Base-by-base conservation (phyloP, 2,113 vertebrate species). In the Sterna hirundo region DNA sequence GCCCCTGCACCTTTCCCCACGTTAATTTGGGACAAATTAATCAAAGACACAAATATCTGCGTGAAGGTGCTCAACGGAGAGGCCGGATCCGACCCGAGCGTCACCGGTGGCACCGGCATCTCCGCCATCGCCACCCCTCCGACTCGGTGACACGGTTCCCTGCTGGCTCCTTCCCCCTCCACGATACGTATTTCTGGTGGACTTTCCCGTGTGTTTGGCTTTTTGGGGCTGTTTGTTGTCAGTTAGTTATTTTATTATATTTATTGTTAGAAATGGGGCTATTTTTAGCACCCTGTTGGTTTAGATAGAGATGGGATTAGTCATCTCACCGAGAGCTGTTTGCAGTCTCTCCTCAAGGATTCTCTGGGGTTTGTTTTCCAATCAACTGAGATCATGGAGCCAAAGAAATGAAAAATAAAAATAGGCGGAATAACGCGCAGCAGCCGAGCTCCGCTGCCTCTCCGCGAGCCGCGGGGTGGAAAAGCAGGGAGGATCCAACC, bases 291-390 rank as follows among this genome's bases (percentile, higher is more conserved):
- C 1, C 3, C 82, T 57, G 88, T 94, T 95, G 85, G 94, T 95
- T 96, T 88, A 93, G 94, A 60, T 84, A 30, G 94, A 91, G 93
- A 83, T 69, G 82, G 94, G 79, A 96, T 97, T 97, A 95, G 85
- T 96, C 96, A 97, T 95, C 96, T 68, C 92, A 96, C 90, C 86
- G 42, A 87, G 93, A 79, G 93, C 87, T 96, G 93, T 94, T 95
- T 95, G 92, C 96, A 75, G 87, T 64, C 94, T 95, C 94, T 96
- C 94, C 94, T 93, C 93, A 57, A 96, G 93, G 96, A 95, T 95
- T 94, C 92, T 96, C 93, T 72, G 68, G 87, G 79, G 78, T 96
- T 95, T 96, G 96, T 96, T 96, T 97, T 96, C 92, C 94, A 95
- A 96, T 88, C 96, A 90, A 75, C 94, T 23, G 70, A 78, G 92